phyloP scores from a whole-genome alignment of 2,888 invertebrate species.

The Mallateleia sp. region DNA sequence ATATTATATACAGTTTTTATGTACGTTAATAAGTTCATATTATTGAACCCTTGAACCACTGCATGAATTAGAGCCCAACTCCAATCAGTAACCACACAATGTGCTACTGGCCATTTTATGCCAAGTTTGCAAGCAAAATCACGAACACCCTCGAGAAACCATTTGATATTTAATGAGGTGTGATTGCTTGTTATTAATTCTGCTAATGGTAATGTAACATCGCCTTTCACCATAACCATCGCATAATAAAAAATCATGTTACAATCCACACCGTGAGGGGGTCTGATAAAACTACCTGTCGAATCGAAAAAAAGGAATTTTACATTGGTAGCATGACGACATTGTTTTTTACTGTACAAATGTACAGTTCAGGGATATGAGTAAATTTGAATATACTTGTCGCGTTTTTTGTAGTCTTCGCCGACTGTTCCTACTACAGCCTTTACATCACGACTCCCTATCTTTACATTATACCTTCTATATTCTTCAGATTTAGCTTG shows the following conservation, averaged over 20 bases:
- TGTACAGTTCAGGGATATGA: no score
- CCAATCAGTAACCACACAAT: background rate
- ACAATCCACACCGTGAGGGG: no score
- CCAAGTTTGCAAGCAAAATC: background rate
- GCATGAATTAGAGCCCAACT: conserved; percentile 12
- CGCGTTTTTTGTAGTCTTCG: no score
- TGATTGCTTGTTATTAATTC: conserved; percentile 1
- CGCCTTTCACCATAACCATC: background rate
- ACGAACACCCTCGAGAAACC: background rate
- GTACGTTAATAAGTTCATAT: background rate
- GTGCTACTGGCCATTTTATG: background rate
- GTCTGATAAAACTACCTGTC: no score
- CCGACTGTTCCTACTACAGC: no score
- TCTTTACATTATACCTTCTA: no score
- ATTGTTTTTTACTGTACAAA: no score
- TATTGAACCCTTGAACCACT: background rate
- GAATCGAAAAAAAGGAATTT: no score
- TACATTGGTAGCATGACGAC: no score
- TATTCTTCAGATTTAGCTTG: no score
- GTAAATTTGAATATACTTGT: no score
- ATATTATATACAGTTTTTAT: background rate
- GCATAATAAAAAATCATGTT: background rate
- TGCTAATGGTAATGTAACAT: background rate
- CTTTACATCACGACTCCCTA: no score
- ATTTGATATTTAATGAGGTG: background rate